Base-by-base conservation (phyloP, 2,113 vertebrate genomes). In the Haemorhous mexicanus region DNA sequence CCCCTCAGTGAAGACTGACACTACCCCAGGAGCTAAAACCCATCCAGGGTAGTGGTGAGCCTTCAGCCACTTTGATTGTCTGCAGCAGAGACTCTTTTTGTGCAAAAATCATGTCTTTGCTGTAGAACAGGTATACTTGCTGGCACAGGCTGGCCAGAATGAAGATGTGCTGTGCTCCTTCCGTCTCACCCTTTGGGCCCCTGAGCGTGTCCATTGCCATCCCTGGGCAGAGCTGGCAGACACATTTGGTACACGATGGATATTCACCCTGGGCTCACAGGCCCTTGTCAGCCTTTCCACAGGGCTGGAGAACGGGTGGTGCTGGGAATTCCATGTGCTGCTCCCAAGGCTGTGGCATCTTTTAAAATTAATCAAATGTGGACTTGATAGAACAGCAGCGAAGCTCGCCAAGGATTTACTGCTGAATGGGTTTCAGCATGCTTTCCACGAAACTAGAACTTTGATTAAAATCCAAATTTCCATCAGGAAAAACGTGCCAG, bases 11-110 rank as follows among this genome's bases (percentile, higher is more conserved):
- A 21, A 44, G 59, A 1, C 43, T 77, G 85, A 13, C 23, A 12
- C 43, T 81, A 72, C 73, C 70, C 88, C 50, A 35, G 41, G 32
- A 74, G 61, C 27, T 78, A 67, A 46, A 62, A 52, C 11, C 3
- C 13, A 21, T 2, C 6, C 55, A 59, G 44, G 37, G 27, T 5
- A 55, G n/a, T 3, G 58, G 67, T 13, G 64, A 79, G n/a, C 27
- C n/a, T 50, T 7, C 0, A 0, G 15, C 10, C 56, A 20, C 44
- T 43, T 23, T 4, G 15, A 2, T 22, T 30, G 3, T 20, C 33
- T 43, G 76, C 49, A 55, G 33, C 0, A 1, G 28, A 44, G 32
- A 12, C 14, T 39, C 27, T 16, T 72, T 32, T 7, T 41, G 30
- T 41, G 41, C 32, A 44, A 35, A 41, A 10, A 1, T 0, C 17